phyloP scores from a whole-genome alignment of 2,888 invertebrate genomes.

The Ichneumoninae sp. region DNA sequence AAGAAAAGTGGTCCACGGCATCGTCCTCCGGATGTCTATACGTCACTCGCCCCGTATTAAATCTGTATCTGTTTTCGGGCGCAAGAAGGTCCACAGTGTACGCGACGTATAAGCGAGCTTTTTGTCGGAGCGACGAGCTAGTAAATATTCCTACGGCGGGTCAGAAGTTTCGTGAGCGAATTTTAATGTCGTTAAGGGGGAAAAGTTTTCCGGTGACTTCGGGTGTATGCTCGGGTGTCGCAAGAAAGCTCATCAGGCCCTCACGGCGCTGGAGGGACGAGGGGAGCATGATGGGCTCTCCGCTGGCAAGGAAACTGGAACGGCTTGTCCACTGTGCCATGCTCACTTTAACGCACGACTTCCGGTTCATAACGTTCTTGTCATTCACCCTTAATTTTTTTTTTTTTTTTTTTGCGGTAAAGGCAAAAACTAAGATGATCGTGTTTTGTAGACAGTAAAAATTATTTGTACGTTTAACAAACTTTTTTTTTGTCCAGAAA shows the following conservation, averaged over 20 bases:
- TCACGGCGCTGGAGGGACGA: slow-evolving; percentile 56
- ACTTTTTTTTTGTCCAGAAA: too few relatives aligned
- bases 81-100: background rate
- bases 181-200: slow-evolving; percentile 74
- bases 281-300: slow-evolving; percentile 61
- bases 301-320: slow-evolving; percentile 55
- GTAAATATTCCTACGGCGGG: slow-evolving; percentile 71
- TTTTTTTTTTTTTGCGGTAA: background rate
- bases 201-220: slow-evolving; percentile 69
- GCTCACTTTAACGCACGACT: slow-evolving; percentile 53
- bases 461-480: too few relatives aligned
- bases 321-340: slow-evolving; percentile 25
- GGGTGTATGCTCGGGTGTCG: slow-evolving; percentile 53
- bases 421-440: slow-evolving; percentile 5
- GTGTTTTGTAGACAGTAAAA: background rate
- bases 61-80: background rate
- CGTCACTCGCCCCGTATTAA: slow-evolving; percentile 34
- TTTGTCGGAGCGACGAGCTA: slow-evolving; percentile 60
- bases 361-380: slow-evolving; percentile 47
- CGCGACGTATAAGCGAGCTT: slow-evolving; percentile 51
- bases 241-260: slow-evolving; percentile 76
- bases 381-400: slow-evolving; percentile 43
- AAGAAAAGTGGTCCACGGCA: slow-evolving; percentile 44
- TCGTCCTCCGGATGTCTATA: slow-evolving; percentile 34
- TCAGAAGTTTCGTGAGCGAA: slow-evolving; percentile 71